Percentiles rank a stretch among this genome's conserved stretches.
Conservation (phyloP, 2,113 vertebrate genomes). For the Peromyscus californicus region DNA sequence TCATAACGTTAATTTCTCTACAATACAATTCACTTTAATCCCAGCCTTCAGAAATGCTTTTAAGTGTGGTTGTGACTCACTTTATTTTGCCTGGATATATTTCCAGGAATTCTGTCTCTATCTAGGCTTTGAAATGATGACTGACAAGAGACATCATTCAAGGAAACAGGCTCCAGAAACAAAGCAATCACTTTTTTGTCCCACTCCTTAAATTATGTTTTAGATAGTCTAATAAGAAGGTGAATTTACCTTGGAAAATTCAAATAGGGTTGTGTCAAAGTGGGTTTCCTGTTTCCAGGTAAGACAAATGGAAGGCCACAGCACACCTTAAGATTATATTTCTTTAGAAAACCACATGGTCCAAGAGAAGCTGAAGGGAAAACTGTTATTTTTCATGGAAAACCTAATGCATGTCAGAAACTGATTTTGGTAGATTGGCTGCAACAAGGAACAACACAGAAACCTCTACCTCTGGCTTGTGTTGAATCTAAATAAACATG, state of each 20-base stretch:
- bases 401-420: background rate
- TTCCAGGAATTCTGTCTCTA: slow-evolving; percentile 33
- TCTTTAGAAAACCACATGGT: background rate
- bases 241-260: background rate
- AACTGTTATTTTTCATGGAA: background rate
- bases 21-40: slow-evolving; percentile 43
- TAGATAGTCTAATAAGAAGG: background rate
- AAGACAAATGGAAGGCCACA: background rate
- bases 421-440: background rate
- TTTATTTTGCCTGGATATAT: slow-evolving; percentile 8
- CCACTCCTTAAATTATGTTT: background rate
- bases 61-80: background rate
- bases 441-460: background rate
- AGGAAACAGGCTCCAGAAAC: background rate
- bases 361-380: background rate
- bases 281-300: background rate
- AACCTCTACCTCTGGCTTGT: background rate
- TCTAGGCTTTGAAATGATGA: slow-evolving; percentile 23
- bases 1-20: background rate
- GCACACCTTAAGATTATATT: background rate
- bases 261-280: background rate
- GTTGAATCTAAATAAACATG: background rate
- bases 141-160: background rate
- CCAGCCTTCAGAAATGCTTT: slow-evolving; percentile 41
- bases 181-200: background rate